Percentiles rank a stretch among this genome's conserved stretches.
These are phyloP conservation scores for Pelecanoides urinatrix DNA, from an alignment of 2,113 vertebrate species.

Conservation along the genomic window DNA sequence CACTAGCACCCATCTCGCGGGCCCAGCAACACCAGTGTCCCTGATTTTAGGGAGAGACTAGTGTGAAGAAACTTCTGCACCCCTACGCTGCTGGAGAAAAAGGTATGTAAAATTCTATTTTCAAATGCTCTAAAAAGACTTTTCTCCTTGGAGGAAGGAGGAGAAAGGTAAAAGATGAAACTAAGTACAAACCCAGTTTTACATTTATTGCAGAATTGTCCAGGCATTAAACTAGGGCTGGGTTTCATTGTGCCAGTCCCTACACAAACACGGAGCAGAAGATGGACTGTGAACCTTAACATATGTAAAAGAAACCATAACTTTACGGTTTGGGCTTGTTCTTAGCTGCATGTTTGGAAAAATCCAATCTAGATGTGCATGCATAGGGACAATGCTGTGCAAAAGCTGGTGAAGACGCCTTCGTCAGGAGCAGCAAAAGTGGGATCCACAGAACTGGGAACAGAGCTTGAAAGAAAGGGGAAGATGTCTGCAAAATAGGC, in stretches of 20 bases:
- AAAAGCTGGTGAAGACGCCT: neutral
- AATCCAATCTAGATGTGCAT: neutral
- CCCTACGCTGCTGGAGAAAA: too few relatives aligned
- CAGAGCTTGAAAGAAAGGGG: neutral
- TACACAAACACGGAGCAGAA: neutral
- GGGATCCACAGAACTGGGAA: neutral
- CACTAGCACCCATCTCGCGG: neutral
- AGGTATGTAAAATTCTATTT: neutral
- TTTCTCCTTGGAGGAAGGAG: neutral
- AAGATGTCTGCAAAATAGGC: neutral
- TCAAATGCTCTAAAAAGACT: neutral
- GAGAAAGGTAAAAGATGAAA: neutral
- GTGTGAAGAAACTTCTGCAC: neutral
- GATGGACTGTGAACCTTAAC: neutral
- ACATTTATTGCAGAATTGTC: neutral
- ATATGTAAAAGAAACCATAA: neutral
- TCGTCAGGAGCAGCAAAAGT: neutral
- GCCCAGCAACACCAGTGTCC: neutral
- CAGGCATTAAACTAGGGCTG: neutral
- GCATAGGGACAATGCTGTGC: fast-evolving
- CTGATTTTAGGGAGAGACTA: fast-evolving
- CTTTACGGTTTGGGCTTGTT: neutral
- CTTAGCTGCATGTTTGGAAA: neutral
- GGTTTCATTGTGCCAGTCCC: neutral
- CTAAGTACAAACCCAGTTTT: neutral